Conservation (phyloP, 2,888 invertebrate genomes). For the Chaetoderma sp. region DNA sequence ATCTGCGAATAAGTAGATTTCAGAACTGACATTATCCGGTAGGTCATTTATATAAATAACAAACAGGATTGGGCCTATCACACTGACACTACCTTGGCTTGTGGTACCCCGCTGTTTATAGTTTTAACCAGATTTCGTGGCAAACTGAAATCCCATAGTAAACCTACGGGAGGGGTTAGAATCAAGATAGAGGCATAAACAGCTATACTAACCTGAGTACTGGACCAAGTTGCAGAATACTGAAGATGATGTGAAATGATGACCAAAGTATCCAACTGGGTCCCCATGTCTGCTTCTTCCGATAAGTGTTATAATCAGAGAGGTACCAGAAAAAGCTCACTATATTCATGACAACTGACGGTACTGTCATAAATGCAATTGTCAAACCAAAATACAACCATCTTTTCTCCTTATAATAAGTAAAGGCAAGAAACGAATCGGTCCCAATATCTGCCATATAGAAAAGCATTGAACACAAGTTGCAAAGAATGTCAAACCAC, state of each 20-base stretch:
- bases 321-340: slow-evolving; percentile 1
- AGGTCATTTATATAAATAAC: too few species aligned
- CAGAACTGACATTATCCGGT: too few species aligned
- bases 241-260: slow-evolving; percentile 37
- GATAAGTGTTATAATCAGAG: slow-evolving; percentile 1
- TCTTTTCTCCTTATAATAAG: not conserved
- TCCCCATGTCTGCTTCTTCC: not conserved
- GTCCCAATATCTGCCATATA: slow-evolving; percentile 2
- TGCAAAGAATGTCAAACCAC: not conserved
- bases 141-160: too few species aligned
- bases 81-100: too few species aligned
- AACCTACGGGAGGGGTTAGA: too few species aligned
- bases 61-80: too few species aligned
- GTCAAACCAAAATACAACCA: not conserved
- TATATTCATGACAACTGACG: slow-evolving; percentile 2
- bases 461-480: not conserved
- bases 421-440: slow-evolving; percentile 1
- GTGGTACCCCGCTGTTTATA: too few species aligned
- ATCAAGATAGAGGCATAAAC: too few species aligned
- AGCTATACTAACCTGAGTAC: slow-evolving; percentile 56
- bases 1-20: too few species aligned
- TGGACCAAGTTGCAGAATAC: slow-evolving; percentile 54
- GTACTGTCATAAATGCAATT: not conserved
- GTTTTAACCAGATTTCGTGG: too few species aligned
- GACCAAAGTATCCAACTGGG: slow-evolving; percentile 2